Conservation (phyloP, 2,113 vertebrate genomes). For the Prinia subflava region DNA sequence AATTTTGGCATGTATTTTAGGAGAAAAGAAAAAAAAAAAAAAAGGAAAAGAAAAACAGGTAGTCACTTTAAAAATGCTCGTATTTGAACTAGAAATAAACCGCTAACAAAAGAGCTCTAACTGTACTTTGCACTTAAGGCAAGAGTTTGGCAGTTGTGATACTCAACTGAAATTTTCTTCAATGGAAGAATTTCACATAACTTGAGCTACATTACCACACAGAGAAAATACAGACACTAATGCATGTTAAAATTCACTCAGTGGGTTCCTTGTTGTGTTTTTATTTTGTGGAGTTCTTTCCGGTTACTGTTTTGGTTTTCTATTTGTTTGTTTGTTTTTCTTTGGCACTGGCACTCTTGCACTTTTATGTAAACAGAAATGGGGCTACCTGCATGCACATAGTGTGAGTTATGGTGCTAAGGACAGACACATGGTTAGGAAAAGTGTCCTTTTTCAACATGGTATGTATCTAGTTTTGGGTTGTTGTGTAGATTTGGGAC, state of each 20-base stretch:
- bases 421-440: not conserved
- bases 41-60: not conserved
- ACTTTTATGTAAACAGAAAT: not conserved
- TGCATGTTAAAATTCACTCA: not conserved
- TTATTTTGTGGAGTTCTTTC: not conserved
- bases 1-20: not conserved
- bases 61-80: not conserved
- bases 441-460: not conserved
- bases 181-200: not conserved
- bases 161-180: constrained; percentile 46
- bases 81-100: not conserved
- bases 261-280: not conserved
- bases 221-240: not conserved
- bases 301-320: not conserved
- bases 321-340: not conserved
- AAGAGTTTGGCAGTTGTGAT: not conserved
- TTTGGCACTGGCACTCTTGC: not conserved
- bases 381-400: not conserved
- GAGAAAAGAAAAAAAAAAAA: not conserved
- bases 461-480: not conserved
- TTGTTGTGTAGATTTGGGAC: not conserved
- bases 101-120: not conserved
- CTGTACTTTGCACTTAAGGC: not conserved
- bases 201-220: not conserved
- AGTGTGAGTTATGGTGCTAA: not conserved